These are phyloP conservation scores for Rhodinocichla rosea DNA, from an alignment of 2,113 vertebrate genomes.

Conservation along the genomic window DNA sequence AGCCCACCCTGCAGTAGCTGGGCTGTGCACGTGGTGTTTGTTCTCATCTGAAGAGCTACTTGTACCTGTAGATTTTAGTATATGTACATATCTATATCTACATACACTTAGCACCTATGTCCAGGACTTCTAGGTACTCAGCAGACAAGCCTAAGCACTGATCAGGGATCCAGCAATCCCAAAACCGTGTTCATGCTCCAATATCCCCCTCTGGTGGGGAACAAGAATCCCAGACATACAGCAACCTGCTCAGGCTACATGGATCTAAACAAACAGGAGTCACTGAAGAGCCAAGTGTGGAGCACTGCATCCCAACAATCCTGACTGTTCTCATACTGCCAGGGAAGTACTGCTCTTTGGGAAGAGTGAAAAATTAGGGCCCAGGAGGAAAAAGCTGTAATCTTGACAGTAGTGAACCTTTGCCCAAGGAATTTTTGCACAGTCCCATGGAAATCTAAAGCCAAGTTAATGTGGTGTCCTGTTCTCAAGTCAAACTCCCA, in stretches of 20 bases:
- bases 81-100: not conserved
- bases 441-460: not conserved
- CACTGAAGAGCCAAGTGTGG: accelerated
- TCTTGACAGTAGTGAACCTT: not conserved
- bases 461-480: accelerated
- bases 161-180: not conserved
- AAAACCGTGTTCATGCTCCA: not conserved
- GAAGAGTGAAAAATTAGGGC: not conserved
- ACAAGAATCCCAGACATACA: not conserved
- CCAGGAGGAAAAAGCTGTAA: not conserved
- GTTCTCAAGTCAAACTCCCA: not conserved
- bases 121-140: not conserved
- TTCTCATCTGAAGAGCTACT: not conserved
- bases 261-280: not conserved
- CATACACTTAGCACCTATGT: not conserved
- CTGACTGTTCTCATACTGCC: not conserved
- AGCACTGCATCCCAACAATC: not conserved
- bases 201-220: slow-evolving; percentile 1
- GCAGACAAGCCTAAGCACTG: not conserved
- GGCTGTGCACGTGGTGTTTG: not conserved
- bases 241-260: not conserved
- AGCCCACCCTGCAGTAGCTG: not conserved
- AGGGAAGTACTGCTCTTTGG: not conserved
- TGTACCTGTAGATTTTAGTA: not conserved
- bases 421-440: not conserved